Conservation (phyloP, 2,113 vertebrate genomes). For the Elanus axillaris region DNA sequence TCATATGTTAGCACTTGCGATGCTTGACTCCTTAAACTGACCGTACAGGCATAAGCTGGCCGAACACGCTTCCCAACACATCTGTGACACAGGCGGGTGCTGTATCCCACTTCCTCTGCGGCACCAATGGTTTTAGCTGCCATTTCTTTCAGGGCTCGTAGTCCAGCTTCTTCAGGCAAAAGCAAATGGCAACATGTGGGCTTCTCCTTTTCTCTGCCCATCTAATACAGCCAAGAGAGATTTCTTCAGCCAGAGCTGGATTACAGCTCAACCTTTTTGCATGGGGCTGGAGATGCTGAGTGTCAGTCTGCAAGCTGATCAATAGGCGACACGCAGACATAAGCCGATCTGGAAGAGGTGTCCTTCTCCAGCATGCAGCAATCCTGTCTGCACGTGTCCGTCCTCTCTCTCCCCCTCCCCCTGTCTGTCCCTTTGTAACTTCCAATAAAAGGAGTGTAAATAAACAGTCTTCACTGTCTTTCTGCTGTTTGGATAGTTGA, state of each 20-base stretch:
- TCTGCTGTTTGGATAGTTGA: background rate
- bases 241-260: background rate
- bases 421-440: background rate
- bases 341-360: background rate
- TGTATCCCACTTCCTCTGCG: background rate
- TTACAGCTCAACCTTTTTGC: background rate
- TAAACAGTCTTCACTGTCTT: background rate
- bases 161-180: background rate
- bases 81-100: background rate
- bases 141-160: background rate
- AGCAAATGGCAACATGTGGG: background rate
- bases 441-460: background rate
- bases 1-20: background rate
- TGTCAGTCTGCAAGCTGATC: background rate
- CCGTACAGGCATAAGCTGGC: background rate
- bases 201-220: background rate
- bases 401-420: background rate
- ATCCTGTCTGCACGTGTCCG: fast-evolving
- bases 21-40: background rate
- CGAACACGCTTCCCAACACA: background rate
- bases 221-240: background rate
- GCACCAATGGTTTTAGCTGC: background rate
- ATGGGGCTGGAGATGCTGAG: background rate
- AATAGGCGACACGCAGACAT: fast-evolving
- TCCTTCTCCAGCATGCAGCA: background rate